A percentile compares a stretch with the other conserved stretches of the same genome.
phyloP scores from a whole-genome alignment of 2,888 invertebrate species.

The Leptopilina myrica region DNA sequence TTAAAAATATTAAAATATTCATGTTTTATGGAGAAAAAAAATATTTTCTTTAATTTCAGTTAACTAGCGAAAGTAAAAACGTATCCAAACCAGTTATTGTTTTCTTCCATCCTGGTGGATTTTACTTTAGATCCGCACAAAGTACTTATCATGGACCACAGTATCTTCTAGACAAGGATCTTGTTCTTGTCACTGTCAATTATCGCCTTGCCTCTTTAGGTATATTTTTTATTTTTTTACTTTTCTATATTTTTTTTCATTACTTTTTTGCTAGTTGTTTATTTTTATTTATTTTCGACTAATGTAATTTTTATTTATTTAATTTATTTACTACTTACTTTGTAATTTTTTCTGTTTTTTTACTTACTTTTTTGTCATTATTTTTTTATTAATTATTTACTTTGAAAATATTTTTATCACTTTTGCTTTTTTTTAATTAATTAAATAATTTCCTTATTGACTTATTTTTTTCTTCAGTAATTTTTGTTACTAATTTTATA shows the following conservation, averaged over 20 bases:
- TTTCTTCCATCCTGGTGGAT: conserved; percentile 83
- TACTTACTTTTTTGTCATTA: no score
- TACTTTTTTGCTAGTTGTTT: background rate
- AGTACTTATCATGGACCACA: conserved; percentile 74
- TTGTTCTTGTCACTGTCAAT: conserved; percentile 55
- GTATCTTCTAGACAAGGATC: conserved; percentile 58
- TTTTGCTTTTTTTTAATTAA: no score
- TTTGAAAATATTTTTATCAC: no score
- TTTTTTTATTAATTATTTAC: no score
- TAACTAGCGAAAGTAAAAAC: background rate
- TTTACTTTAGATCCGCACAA: conserved; percentile 80
- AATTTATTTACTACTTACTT: no score
- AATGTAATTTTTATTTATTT: background rate
- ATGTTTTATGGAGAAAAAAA: background rate
- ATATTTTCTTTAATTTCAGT: background rate
- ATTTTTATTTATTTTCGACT: background rate
- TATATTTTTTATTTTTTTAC: background rate
- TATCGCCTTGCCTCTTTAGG: conserved; percentile 50
- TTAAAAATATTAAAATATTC: background rate
- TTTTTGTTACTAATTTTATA: no score
- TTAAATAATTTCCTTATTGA: no score
- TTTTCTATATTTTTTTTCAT: background rate
- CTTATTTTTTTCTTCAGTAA: no score
- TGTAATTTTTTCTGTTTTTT: no score
- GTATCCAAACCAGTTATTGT: conserved; percentile 80